Base-by-base conservation (phyloP, 2,797 vertebrate genomes). In the Aulostomus chinensis region DNA sequence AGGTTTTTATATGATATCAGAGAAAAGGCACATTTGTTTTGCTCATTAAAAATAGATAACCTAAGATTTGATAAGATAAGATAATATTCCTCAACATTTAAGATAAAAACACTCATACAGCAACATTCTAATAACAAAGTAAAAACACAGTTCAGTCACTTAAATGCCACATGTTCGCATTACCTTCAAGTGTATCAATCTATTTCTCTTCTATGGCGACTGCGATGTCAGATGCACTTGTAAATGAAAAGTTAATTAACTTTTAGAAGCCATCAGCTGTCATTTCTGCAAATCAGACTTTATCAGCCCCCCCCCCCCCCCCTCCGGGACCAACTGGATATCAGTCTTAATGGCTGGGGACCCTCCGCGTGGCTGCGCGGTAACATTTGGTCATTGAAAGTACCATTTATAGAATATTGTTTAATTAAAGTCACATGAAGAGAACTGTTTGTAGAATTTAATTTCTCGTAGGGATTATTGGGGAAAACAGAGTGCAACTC, bases 161-260 rank as follows among this genome's bases (percentile, higher is more conserved):
- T 36, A 31, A 45, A 57, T 11, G 47, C 47, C 61, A 31, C 48
- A 2, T 2, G 33, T 47, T 68, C 52, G 52, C 58, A 15, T 70
- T 60, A 70, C 49, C 3, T 18, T 53, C 58, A 60, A 69, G 63
- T 60, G 68, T 51, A 68, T 81, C 66, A 32, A 29, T 75, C 66
- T 76, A 48, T 70, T 66, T 32, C 47, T 18, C 47, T 5, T 24
- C 22, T 24, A 8, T 4, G 8, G 22, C 22, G 22, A 24, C n/a
- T 33, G n/a, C 31, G n/a, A 33, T n/a, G 88, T 93, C 93, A 91
- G 91, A 93, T 86, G 89, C 56, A 51, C 90, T 88, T 91, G 84
- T 96, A 96, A 98, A 96, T 96, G 93, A 94, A 94, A 96, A 96
- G 91, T 94, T 94, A 98, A 97, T 97, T 96, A 95, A 94, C 92